Conservation (phyloP, 2,888 invertebrate genomes). For the Melipona bicolor region DNA sequence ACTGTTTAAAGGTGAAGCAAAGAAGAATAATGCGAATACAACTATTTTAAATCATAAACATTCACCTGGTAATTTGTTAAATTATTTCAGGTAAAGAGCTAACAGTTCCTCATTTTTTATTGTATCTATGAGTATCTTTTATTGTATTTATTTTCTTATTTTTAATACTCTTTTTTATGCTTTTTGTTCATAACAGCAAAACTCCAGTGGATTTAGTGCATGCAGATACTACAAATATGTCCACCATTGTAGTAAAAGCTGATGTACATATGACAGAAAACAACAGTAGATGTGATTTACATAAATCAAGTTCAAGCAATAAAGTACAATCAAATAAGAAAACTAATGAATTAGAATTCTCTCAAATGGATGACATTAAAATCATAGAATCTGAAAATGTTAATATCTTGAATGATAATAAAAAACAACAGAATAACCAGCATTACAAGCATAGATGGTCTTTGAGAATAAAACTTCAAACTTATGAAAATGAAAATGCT, state of each 20-base stretch:
- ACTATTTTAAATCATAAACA: slow-evolving; percentile 58
- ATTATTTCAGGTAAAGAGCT: slow-evolving; percentile 77
- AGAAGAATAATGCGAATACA: slow-evolving; percentile 71
- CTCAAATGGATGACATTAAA: slow-evolving; percentile 60
- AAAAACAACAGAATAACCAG: slow-evolving; percentile 17
- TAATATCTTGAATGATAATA: slow-evolving; percentile 3
- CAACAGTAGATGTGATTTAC: slow-evolving; percentile 2
- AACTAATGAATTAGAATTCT: slow-evolving; percentile 39
- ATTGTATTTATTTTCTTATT: slow-evolving; percentile 3
- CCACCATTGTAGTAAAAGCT: slow-evolving; percentile 76
- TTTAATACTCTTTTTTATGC: background rate
- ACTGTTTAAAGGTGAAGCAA: slow-evolving; percentile 85
- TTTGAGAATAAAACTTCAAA: slow-evolving; percentile 75
- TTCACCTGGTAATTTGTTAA: slow-evolving; percentile 69
- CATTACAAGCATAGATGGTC: slow-evolving; percentile 75
- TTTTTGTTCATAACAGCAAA: slow-evolving; percentile 54
- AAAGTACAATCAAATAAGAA: slow-evolving; percentile 33
- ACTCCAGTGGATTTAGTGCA: slow-evolving; percentile 32
- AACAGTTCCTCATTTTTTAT: background rate
- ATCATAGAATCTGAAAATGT: slow-evolving; percentile 65
- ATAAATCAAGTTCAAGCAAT: slow-evolving; percentile 12
- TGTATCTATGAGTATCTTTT: background rate
- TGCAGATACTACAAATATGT: slow-evolving; percentile 62
- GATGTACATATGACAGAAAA: slow-evolving; percentile 73
- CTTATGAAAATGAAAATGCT: slow-evolving; percentile 45